These are phyloP conservation scores for Ips typographus DNA, from an alignment of 1,140 invertebrate species.

Conservation along the genomic window DNA sequence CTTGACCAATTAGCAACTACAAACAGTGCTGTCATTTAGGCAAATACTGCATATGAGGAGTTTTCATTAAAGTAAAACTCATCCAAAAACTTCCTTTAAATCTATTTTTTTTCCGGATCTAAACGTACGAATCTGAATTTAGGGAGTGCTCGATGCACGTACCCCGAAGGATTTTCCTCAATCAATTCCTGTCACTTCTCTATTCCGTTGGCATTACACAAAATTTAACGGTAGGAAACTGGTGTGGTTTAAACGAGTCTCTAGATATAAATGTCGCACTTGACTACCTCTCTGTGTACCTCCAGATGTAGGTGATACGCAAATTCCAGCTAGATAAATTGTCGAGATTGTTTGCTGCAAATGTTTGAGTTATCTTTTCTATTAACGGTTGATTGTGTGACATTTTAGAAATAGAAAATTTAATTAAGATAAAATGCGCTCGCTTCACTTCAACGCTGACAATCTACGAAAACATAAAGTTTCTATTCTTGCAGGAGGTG, in stretches of 20 bases:
- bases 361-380: not conserved
- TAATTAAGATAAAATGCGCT: slow-evolving; percentile 1
- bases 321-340: not conserved
- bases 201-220: slow-evolving; percentile 26
- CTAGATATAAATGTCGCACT: slow-evolving; percentile 16
- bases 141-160: slow-evolving; percentile 8
- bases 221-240: slow-evolving; percentile 25
- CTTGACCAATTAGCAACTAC: no score
- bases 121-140: no score
- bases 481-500: not conserved
- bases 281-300: not conserved
- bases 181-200: slow-evolving; percentile 25
- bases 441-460: not conserved
- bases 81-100: no score
- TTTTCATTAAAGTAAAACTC: no score
- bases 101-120: not conserved
- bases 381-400: not conserved
- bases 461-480: not conserved
- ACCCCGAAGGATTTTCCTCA: slow-evolving; percentile 23
- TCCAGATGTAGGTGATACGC: not conserved
- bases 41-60: no score
- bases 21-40: no score
- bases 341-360: not conserved
- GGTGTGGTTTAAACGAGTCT: slow-evolving; percentile 22
- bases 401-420: not conserved